Conservation (phyloP, 2,888 invertebrate species). For the Ectemnius continuus region DNA sequence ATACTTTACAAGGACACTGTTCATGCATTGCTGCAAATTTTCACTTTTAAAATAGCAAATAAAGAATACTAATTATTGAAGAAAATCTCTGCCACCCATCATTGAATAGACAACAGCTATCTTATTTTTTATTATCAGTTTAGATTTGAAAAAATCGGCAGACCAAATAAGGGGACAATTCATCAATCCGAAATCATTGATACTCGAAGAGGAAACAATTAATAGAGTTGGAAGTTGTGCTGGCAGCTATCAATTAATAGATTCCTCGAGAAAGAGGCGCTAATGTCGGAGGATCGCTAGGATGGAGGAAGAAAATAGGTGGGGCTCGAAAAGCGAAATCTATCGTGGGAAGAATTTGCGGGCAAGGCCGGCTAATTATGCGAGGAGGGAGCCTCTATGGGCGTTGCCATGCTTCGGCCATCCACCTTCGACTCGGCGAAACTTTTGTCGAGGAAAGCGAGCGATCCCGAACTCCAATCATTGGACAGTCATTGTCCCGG, state of each 20-base stretch:
- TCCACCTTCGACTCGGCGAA: conserved; percentile 39
- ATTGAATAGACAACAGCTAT: no score
- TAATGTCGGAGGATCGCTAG: background rate
- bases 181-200: no score
- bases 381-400: conserved; percentile 51
- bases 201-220: no score
- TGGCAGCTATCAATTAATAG: no score
- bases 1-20: no score
- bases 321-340: conserved; percentile 52
- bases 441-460: conserved; percentile 54
- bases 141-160: no score
- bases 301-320: conserved; percentile 26
- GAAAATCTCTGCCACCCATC: background rate
- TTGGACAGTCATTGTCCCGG: conserved; percentile 46
- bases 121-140: no score
- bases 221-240: no score
- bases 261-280: no score
- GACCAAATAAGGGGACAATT: no score
- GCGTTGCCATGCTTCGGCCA: conserved; percentile 57
- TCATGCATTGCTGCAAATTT: background rate
- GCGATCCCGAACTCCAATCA: conserved; percentile 27
- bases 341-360: conserved; percentile 69
- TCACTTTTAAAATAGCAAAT: background rate
- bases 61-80: conserved; percentile 6
- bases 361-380: conserved; percentile 63